phyloP scores from a whole-genome alignment of 1,140 invertebrate genomes.

The Daktulosphaira vitifoliae region DNA sequence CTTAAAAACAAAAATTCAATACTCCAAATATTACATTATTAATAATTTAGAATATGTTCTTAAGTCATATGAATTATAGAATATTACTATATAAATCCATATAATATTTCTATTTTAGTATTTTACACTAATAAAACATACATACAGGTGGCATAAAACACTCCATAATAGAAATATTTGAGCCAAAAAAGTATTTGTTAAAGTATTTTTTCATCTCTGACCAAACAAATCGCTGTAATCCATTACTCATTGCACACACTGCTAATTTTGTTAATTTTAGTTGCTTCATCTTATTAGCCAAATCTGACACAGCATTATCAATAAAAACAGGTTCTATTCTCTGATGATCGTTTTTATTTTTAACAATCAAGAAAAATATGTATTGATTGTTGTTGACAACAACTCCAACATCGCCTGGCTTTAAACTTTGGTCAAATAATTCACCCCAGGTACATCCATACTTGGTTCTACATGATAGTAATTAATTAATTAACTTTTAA shows the following conservation, averaged over 20 bases:
- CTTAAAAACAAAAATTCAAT: too few species aligned
- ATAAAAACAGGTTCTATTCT: too few species aligned
- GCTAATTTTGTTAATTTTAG: constrained; percentile 9
- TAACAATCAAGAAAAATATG: neutral
- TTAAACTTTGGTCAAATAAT: constrained; percentile 11
- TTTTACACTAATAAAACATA: too few species aligned
- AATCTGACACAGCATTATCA: neutral
- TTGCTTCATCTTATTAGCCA: neutral
- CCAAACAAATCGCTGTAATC: neutral
- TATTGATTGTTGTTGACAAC: neutral
- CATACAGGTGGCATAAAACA: neutral
- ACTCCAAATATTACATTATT: too few species aligned
- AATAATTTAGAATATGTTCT: too few species aligned
- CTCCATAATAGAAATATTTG: neutral
- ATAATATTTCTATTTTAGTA: too few species aligned
- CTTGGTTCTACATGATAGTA: neutral
- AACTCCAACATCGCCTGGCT: neutral
- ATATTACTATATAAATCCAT: too few species aligned
- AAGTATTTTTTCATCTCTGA: neutral
- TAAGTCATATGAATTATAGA: too few species aligned
- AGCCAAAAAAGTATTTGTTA: neutral
- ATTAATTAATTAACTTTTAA: too few species aligned
- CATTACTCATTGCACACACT: neutral
- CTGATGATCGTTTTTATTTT: neutral
- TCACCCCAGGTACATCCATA: neutral